Evolutionary conservation across 2,888 invertebrate genomes (phyloP).

Genomic region (Cremastobaeus sp.): DNA sequence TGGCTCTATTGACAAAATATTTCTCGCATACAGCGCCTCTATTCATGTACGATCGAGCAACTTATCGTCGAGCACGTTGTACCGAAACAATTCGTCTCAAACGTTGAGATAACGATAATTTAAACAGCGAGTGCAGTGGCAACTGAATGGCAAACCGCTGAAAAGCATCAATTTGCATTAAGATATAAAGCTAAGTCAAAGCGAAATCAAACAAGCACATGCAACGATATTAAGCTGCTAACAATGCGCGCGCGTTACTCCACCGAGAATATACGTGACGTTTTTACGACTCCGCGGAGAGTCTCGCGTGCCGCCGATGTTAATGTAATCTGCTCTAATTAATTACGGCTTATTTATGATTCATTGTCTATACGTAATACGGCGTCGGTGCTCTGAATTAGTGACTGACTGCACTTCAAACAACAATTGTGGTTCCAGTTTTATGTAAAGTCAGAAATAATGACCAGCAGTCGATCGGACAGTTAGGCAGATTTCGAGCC

Average conservation of each 20-base stretch:
- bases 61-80: constrained; percentile 38
- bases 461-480: constrained; percentile 8
- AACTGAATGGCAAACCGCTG: constrained; percentile 47
- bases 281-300: constrained; percentile 73
- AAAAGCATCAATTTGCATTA: constrained; percentile 59
- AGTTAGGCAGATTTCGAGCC: no score
- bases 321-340: constrained; percentile 72
- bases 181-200: constrained; percentile 57
- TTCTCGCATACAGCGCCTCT: no score
- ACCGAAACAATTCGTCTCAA: constrained; percentile 56
- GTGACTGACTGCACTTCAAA: constrained; percentile 13
- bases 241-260: constrained; percentile 64
- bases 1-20: no score
- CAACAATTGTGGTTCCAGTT: constrained; percentile 36
- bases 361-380: constrained; percentile 65
- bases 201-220: constrained; percentile 55
- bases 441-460: constrained; percentile 14
- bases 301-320: constrained; percentile 71
- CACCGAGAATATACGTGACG: constrained; percentile 70
- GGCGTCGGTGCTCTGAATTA: constrained; percentile 17
- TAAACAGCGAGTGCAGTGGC: constrained; percentile 32
- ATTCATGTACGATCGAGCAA: no score
- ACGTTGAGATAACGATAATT: constrained; percentile 54
- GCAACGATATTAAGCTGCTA: constrained; percentile 65
- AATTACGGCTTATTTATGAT: constrained; percentile 73